These are phyloP conservation scores for Phoeniculus purpureus DNA, from an alignment of 2,797 vertebrate species.

Conservation along the genomic window DNA sequence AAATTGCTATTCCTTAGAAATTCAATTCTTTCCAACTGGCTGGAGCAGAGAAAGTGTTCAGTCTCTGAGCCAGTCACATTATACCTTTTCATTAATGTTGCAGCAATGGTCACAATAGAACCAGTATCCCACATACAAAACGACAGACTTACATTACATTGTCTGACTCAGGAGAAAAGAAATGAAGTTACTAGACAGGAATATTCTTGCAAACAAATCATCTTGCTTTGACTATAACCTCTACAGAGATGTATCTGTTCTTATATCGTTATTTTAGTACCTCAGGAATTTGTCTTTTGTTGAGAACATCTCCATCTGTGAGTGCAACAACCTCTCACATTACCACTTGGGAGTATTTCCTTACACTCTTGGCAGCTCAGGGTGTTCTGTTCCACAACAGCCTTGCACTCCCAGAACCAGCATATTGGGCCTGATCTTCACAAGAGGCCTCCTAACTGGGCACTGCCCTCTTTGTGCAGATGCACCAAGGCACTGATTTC, in stretches of 20 bases:
- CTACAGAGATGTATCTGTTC: neutral
- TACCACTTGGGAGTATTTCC: neutral
- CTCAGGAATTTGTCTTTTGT: neutral
- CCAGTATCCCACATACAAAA: neutral
- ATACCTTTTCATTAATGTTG: slow-evolving; percentile 57
- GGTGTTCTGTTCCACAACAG: neutral
- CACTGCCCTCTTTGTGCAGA: neutral
- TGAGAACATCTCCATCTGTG: neutral
- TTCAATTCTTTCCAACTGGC: slow-evolving; percentile 1
- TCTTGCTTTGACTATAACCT: neutral
- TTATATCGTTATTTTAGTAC: neutral
- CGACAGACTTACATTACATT: neutral
- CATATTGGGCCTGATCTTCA: neutral
- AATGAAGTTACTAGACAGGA: neutral
- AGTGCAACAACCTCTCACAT: neutral
- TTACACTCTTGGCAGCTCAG: neutral
- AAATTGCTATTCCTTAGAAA: slow-evolving; percentile 1
- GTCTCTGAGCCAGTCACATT: neutral
- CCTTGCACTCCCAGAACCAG: neutral
- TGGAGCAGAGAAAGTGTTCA: neutral
- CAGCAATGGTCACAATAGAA: slow-evolving; percentile 36
- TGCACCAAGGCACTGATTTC: neutral
- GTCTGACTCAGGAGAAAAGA: neutral
- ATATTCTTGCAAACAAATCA: neutral
- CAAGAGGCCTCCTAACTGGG: neutral